Conservation (phyloP, 2,797 vertebrate species). For the Anguilla megastoma region DNA sequence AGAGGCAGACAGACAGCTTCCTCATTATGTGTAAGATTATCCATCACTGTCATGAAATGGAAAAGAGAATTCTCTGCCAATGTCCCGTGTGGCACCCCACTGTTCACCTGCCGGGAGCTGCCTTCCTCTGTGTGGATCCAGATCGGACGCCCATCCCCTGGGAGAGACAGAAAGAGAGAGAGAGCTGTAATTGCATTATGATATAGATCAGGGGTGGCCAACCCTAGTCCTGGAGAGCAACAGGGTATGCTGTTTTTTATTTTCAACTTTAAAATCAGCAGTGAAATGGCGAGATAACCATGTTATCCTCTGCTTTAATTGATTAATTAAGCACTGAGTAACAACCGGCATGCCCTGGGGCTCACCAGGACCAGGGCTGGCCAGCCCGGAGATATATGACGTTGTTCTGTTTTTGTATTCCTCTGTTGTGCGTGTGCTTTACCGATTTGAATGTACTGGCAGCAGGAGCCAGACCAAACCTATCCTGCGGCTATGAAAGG, state of each 20-base stretch:
- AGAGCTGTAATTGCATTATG: neutral
- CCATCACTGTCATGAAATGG: neutral
- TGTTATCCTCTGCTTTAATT: neutral
- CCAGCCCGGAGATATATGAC: neutral
- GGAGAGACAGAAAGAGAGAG: neutral
- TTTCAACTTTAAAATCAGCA: neutral
- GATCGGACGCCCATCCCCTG: constrained; percentile 65
- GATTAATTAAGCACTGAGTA: neutral
- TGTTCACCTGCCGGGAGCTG: constrained; percentile 45
- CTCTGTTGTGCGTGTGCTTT: neutral
- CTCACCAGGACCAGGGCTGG: neutral
- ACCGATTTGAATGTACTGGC: neutral
- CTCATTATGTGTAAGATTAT: neutral
- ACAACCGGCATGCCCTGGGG: neutral
- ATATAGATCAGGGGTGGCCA: neutral
- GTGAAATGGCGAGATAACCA: neutral
- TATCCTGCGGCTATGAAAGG: neutral
- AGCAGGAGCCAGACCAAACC: neutral
- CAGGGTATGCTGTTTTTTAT: neutral
- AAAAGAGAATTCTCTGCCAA: neutral
- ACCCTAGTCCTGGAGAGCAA: neutral
- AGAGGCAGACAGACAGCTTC: neutral
- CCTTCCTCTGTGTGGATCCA: constrained; percentile 62
- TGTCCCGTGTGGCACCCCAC: neutral
- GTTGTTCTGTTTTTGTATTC: neutral